Conservation (phyloP, 92 coral and sea anemone species). For the Porites cylindrica region DNA sequence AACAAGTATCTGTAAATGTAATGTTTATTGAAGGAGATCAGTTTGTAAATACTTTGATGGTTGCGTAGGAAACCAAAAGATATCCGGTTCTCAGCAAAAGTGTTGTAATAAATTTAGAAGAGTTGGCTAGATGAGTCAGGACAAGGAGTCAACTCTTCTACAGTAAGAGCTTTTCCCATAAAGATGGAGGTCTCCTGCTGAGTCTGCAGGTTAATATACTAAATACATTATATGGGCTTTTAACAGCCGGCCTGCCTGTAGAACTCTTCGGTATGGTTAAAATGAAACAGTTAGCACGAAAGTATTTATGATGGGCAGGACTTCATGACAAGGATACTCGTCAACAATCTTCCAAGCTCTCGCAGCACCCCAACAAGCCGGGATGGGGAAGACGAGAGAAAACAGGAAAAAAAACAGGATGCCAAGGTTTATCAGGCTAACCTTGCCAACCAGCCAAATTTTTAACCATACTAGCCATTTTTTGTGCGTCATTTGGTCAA, state of each 20-base stretch:
- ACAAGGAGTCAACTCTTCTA: conserved; percentile 25
- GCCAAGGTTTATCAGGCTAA: no score
- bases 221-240: not conserved
- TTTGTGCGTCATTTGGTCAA: no score
- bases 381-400: no score
- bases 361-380: not conserved
- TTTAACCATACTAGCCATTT: no score
- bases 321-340: not conserved
- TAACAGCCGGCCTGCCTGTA: not conserved
- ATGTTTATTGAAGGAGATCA: conserved; percentile 53
- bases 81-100: conserved; percentile 47
- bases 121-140: conserved; percentile 7
- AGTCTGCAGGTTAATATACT: not conserved
- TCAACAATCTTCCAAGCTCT: not conserved
- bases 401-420: no score
- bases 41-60: conserved; percentile 38
- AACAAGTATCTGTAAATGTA: conserved; percentile 56
- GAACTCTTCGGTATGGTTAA: not conserved
- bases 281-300: not conserved
- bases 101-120: conserved; percentile 21
- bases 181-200: conserved; percentile 60
- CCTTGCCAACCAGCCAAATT: not conserved
- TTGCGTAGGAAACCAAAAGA: conserved; percentile 47
- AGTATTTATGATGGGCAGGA: not conserved
- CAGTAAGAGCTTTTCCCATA: conserved; percentile 34